phyloP scores from a whole-genome alignment of 1,140 invertebrate genomes.

The Brachionus angularis region DNA sequence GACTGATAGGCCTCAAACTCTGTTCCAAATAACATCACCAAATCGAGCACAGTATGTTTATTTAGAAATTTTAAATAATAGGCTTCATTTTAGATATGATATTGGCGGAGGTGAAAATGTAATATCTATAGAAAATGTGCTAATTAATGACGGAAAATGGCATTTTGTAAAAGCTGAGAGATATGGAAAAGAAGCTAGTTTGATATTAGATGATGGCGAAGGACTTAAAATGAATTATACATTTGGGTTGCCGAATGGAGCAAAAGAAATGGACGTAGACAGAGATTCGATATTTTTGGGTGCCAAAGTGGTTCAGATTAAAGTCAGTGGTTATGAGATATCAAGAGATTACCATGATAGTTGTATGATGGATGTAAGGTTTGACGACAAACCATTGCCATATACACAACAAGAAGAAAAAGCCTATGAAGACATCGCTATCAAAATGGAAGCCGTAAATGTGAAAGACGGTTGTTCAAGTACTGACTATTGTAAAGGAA shows the following conservation, averaged over 20 bases:
- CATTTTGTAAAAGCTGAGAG: constrained; percentile 74
- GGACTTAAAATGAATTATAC: constrained; percentile 59
- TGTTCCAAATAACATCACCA: constrained; percentile 65
- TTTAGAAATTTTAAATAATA: constrained; percentile 39
- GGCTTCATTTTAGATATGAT: constrained; percentile 35
- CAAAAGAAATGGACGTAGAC: constrained; percentile 35
- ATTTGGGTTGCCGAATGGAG: background rate
- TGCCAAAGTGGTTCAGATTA: constrained; percentile 33
- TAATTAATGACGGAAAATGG: constrained; percentile 93
- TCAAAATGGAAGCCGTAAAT: constrained; percentile 77
- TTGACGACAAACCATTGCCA: constrained; percentile 85
- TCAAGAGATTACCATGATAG: constrained; percentile 59
- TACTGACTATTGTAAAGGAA: constrained; percentile 78
- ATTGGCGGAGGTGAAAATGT: constrained; percentile 34
- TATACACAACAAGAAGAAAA: constrained; percentile 82
- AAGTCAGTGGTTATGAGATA: constrained; percentile 39
- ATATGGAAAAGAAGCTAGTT: constrained; percentile 84
- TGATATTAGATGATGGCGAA: constrained; percentile 89
- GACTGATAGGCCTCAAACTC: constrained; percentile 64
- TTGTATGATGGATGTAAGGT: constrained; percentile 75
- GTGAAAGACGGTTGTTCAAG: constrained; percentile 83
- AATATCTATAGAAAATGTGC: constrained; percentile 55
- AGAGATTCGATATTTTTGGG: constrained; percentile 40
- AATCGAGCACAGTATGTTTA: constrained; percentile 83
- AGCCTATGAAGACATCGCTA: constrained; percentile 66